These are phyloP conservation scores for Ianthella basta DNA, from an alignment of 37 sponge, comb jelly and placozoan genomes.

Conservation along the genomic window DNA sequence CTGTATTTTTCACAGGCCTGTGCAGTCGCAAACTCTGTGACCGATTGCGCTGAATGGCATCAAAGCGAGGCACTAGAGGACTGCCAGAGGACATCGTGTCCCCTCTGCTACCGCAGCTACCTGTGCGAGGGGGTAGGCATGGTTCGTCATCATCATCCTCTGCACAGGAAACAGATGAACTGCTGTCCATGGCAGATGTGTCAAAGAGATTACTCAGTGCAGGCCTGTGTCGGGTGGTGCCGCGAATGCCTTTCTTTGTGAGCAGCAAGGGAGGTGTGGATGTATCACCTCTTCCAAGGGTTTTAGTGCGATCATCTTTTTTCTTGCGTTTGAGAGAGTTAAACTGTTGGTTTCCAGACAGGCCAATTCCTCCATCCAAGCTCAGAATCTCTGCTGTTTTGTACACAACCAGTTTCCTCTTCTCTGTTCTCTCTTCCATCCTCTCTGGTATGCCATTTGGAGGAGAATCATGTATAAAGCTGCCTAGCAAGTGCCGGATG, in stretches of 20 bases:
- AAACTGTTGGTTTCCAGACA: background rate
- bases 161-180: background rate
- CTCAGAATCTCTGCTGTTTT: constrained; percentile 20
- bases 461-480: background rate
- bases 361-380: background rate
- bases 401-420: background rate
- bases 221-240: background rate
- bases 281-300: background rate
- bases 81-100: background rate
- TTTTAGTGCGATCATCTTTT: background rate
- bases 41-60: too few relatives aligned
- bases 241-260: background rate
- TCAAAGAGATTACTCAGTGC: background rate
- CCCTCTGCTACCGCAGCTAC: background rate
- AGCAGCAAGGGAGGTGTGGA: background rate
- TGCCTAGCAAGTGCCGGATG: background rate
- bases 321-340: background rate
- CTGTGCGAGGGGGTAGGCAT: background rate
- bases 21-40: background rate
- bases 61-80: too few relatives aligned
- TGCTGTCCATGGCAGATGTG: background rate
- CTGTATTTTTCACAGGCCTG: too few relatives aligned
- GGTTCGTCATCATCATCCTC: background rate
- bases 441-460: background rate
- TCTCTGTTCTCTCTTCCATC: background rate